A percentile compares a stretch with the other conserved stretches of the same genome.
phyloP scores from a whole-genome alignment of 2,888 invertebrate species.

The Sinohyriopsis cumingii region DNA sequence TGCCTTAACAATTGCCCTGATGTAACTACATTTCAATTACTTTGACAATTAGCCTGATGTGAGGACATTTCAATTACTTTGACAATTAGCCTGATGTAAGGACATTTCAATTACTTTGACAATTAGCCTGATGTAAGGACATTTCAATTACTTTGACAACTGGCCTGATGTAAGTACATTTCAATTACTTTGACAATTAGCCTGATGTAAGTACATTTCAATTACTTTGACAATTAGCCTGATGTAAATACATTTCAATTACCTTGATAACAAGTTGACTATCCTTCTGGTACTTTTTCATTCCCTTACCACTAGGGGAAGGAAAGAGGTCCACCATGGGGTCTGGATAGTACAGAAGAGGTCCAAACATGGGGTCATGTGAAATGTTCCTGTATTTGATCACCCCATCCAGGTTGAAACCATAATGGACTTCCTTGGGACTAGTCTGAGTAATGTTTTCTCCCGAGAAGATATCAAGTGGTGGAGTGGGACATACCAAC shows the following conservation, averaged over 20 bases:
- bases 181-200: no score
- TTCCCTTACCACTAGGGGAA: constrained; percentile 77
- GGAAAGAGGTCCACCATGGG: constrained; percentile 87
- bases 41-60: constrained; percentile 8
- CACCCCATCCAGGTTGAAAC: constrained; percentile 96
- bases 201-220: no score
- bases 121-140: no score
- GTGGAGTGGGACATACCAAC: constrained; percentile 39
- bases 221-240: constrained; percentile 5
- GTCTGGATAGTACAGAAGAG: constrained; percentile 91
- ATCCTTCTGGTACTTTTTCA: constrained; percentile 87
- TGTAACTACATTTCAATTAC: constrained; percentile 3
- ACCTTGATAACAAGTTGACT: constrained; percentile 24
- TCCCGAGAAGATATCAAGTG: constrained; percentile 24
- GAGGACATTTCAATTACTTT: no score
- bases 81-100: no score
- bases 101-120: no score
- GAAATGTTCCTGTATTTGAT: constrained; percentile 89
- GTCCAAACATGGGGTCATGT: constrained; percentile 72
- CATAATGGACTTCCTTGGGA: constrained; percentile 79
- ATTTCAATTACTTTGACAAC: no score
- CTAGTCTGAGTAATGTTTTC: constrained; percentile 81
- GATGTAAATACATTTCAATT: not conserved
- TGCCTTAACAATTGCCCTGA: constrained; percentile 8
- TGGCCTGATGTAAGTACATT: no score